Evolutionary conservation across 2,888 invertebrate genomes (phyloP).

Genomic region (Dicranocentrus wangi): DNA sequence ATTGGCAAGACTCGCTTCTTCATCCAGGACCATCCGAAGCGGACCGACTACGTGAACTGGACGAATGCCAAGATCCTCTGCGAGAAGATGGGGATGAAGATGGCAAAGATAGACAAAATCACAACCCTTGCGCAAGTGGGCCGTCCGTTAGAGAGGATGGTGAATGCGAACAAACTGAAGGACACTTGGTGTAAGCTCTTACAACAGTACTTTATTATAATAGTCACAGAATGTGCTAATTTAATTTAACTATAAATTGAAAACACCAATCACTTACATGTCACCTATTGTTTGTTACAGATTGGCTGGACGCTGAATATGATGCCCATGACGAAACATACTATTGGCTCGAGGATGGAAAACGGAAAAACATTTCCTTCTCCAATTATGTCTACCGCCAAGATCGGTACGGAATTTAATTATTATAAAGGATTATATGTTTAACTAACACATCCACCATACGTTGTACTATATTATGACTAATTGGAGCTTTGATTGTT

Average conservation of each 20-base stretch:
- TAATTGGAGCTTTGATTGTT: no score
- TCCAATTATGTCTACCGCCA: slow-evolving; percentile 10
- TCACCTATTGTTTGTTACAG: no score
- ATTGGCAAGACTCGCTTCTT: slow-evolving; percentile 16
- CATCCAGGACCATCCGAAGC: background rate
- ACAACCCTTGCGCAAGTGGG: background rate
- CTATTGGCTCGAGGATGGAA: background rate
- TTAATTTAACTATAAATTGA: no score
- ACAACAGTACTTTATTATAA: no score
- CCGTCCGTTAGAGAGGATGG: background rate
- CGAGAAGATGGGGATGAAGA: background rate
- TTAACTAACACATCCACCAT: no score
- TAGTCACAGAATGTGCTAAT: no score
- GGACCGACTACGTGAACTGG: background rate
- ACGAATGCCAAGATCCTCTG: background rate
- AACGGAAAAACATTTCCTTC: no score
- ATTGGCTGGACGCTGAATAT: slow-evolving; percentile 7
- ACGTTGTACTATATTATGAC: no score
- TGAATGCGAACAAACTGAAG: background rate
- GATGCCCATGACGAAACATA: background rate
- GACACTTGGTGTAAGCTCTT: slow-evolving; percentile 23
- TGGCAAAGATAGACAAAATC: background rate
- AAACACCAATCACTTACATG: no score
- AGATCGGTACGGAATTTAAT: slow-evolving; percentile 4
- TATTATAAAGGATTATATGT: no score